Evolutionary conservation across 2,113 vertebrate species (phyloP), one percentile per base, ranked within the genome.

Genomic region (Ceyx cyanopectus): DNA sequence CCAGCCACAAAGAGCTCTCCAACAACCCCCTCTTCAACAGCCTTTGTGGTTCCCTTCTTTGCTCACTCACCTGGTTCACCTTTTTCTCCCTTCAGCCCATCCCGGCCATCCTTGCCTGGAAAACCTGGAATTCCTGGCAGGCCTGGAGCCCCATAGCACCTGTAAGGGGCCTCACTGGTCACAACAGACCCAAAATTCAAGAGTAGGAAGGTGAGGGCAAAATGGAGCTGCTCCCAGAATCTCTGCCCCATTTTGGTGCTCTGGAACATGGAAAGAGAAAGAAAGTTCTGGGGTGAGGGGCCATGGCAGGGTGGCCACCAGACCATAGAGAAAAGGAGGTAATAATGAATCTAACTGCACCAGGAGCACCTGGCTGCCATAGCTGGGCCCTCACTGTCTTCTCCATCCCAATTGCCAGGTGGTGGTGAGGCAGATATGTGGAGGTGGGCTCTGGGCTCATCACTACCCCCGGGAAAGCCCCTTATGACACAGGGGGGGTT

Each of bases 71-170:
- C 98, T 96, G 96, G 96, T 22, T 98, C 98, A 1, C 98, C 98
- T 96, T 98, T 98, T 82, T 97, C 89, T 90, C 98, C 98, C 37
- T 85, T 97, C 40, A 90, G 61, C 27, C 99, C 99, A 5, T 99
- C 97, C 2, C 98, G 94, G 8, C 99, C 99, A 13, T 99, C 98
- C 89, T 93, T 98, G 61, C 99, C 99, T 0, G 98, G 98, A 7
- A 97, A 7, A 3, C 99, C 99, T 0, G 99, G 98, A 45, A 98
- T 86, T 43, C 99, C 99, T 0, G 98, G 98, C 62, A 98, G 93
- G 6, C 98, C 98, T 8, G 98, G 98, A 37, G 66, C 66, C 10
- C 98, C 98, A 5, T 97, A 97, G 91, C 94, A 97, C 37, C 29
- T 48, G 67, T 78, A 41, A 57, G 79, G 46, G 5, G 32, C 8